phyloP scores from a whole-genome alignment of 2,113 vertebrate species.

The Vanacampus margaritifer region DNA sequence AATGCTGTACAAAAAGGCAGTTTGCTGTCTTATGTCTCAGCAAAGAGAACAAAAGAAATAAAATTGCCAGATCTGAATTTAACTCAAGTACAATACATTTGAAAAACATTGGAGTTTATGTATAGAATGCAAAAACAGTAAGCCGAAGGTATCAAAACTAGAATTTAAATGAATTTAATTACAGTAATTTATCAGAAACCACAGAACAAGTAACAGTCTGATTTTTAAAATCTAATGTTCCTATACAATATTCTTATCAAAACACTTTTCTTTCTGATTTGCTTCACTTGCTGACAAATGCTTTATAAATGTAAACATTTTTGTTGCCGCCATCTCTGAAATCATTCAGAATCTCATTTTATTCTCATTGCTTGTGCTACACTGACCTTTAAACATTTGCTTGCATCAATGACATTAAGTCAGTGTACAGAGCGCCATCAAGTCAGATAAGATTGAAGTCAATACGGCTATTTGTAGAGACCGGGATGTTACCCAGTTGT shows the following conservation, averaged over 20 bases:
- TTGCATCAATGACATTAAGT: constrained; percentile 11
- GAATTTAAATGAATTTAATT: too few species aligned
- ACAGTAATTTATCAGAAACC: too few species aligned
- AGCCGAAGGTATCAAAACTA: too few species aligned
- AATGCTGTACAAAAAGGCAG: not conserved
- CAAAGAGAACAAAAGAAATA: not conserved
- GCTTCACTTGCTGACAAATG: not conserved
- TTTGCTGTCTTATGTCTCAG: not conserved
- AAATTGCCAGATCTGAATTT: not conserved
- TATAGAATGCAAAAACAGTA: too few species aligned
- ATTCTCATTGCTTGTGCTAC: constrained; percentile 7
- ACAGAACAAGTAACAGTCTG: too few species aligned
- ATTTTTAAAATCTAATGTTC: too few species aligned
- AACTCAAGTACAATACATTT: too few species aligned
- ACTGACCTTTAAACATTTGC: constrained; percentile 22
- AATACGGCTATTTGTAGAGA: constrained; percentile 6
- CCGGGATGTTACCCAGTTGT: constrained; percentile 5
- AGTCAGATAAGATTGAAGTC: constrained; percentile 21
- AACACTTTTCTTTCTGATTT: not conserved
- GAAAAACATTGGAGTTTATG: too few species aligned
- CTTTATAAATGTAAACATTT: not conserved
- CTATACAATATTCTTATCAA: not conserved
- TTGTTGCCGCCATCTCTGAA: not conserved
- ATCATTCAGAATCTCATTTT: not conserved
- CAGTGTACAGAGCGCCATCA: constrained; percentile 7